Evolutionary conservation across 1,140 invertebrate species (phyloP).

Genomic region (Drosophila sp.): DNA sequence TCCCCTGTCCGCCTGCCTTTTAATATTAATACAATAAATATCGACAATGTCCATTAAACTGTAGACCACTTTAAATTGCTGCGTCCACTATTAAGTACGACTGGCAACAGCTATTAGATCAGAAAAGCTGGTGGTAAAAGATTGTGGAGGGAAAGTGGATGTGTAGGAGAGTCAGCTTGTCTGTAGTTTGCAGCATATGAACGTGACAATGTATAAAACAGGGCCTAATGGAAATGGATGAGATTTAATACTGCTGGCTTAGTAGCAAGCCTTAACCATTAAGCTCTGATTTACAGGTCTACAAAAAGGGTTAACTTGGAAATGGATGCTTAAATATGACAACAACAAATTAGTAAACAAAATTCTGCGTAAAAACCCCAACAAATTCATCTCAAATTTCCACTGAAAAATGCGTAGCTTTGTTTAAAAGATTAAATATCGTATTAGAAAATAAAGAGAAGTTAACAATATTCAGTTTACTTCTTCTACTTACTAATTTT

Average conservation of each 20-base stretch:
- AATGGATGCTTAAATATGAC: neutral
- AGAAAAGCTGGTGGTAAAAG: neutral
- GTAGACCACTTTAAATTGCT: slow-evolving; percentile 66
- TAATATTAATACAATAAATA: slow-evolving; percentile 80
- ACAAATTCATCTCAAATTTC: too few relatives aligned
- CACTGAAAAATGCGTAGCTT: too few relatives aligned
- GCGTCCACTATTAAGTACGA: slow-evolving; percentile 41
- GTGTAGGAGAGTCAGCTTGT: neutral
- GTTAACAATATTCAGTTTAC: neutral
- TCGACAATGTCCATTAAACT: slow-evolving; percentile 71
- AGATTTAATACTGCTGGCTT: neutral
- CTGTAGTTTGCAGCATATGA: slow-evolving; percentile 13
- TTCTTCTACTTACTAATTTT: neutral
- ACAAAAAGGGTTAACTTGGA: slow-evolving; percentile 7
- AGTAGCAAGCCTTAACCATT: slow-evolving; percentile 13
- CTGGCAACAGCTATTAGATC: slow-evolving; percentile 47
- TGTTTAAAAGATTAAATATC: too few relatives aligned
- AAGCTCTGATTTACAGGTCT: slow-evolving; percentile 19
- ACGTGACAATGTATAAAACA: slow-evolving; percentile 34
- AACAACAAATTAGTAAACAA: neutral
- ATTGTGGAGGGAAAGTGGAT: too few relatives aligned
- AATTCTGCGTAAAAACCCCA: neutral
- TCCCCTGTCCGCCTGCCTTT: slow-evolving; percentile 1
- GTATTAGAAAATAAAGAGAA: too few relatives aligned
- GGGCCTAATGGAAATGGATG: slow-evolving; percentile 18